These are phyloP conservation scores for Drosophila nasuta DNA, from an alignment of 1,140 invertebrate species.

Conservation along the genomic window DNA sequence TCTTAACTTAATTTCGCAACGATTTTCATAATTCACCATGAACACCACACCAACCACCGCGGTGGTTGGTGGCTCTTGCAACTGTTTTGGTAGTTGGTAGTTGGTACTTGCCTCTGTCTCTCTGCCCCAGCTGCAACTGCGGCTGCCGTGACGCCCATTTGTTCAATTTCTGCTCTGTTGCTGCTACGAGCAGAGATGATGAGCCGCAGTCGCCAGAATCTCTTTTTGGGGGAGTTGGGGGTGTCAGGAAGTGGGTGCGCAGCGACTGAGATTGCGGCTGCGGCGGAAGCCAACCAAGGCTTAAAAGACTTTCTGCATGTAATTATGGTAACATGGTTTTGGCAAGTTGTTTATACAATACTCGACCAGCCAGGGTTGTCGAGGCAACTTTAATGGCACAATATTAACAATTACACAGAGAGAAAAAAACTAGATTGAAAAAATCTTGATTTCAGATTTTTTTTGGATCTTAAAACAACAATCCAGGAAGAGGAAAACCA, in stretches of 20 bases:
- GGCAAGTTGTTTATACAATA: constrained; percentile 60
- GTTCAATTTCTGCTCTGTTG: constrained; percentile 63
- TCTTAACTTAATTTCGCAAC: constrained; percentile 84
- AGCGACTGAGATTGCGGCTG: background rate
- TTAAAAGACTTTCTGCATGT: constrained; percentile 76
- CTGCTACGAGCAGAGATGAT: constrained; percentile 28
- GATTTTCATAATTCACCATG: constrained; percentile 84
- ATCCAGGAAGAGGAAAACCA: too few relatives aligned
- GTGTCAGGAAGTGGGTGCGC: constrained; percentile 16
- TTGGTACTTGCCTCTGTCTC: constrained; percentile 47
- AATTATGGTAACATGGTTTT: constrained; percentile 84
- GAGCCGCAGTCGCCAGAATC: constrained; percentile 17
- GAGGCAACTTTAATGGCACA: background rate
- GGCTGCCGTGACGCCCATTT: constrained; percentile 65
- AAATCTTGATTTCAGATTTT: too few relatives aligned
- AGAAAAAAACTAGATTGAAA: too few relatives aligned
- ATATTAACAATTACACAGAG: too few relatives aligned
- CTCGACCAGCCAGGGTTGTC: constrained; percentile 46
- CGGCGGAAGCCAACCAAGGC: constrained; percentile 58
- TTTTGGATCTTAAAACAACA: too few relatives aligned
- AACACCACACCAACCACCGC: constrained; percentile 49
- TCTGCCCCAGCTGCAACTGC: background rate
- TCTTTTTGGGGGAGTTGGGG: constrained; percentile 11
- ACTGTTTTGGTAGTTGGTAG: constrained; percentile 80
- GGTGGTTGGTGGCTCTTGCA: constrained; percentile 51